phyloP scores from a whole-genome alignment of 2,888 invertebrate genomes.

The Meteorus colon region DNA sequence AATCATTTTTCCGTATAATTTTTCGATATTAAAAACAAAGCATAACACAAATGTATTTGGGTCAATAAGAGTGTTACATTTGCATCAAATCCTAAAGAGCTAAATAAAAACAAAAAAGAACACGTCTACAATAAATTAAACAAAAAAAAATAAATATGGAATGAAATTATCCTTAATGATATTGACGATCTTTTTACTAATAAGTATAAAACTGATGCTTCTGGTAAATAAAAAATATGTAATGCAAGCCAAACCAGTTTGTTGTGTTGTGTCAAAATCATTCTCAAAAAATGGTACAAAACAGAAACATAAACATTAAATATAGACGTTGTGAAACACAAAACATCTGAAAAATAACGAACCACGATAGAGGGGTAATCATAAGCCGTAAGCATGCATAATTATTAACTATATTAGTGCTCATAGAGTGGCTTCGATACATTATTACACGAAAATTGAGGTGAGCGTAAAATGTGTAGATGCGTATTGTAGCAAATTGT shows the following conservation, averaged over 20 bases:
- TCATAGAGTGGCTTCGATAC: slow-evolving; percentile 64
- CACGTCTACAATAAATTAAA: slow-evolving; percentile 58
- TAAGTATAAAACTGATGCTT: slow-evolving; percentile 62
- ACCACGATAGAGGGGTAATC: slow-evolving; percentile 62
- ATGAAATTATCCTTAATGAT: slow-evolving; percentile 65
- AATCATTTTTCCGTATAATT: slow-evolving; percentile 21
- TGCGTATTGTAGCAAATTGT: slow-evolving; percentile 66
- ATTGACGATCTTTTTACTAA: slow-evolving; percentile 69
- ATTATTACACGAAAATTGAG: slow-evolving; percentile 51
- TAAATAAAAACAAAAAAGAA: slow-evolving; percentile 60
- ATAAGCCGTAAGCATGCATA: slow-evolving; percentile 64
- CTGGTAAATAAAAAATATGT: slow-evolving; percentile 66
- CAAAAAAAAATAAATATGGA: slow-evolving; percentile 55
- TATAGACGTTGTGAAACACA: slow-evolving; percentile 52
- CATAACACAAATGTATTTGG: slow-evolving; percentile 11
- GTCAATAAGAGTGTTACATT: slow-evolving; percentile 55
- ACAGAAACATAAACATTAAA: slow-evolving; percentile 46
- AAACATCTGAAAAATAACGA: slow-evolving; percentile 46
- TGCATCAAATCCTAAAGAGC: slow-evolving; percentile 65
- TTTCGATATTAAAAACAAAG: slow-evolving; percentile 15
- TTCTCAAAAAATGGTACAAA: slow-evolving; percentile 50
- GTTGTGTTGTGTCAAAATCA: slow-evolving; percentile 62
- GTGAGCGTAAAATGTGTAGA: slow-evolving; percentile 58
- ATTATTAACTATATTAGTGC: slow-evolving; percentile 61
- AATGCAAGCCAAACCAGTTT: slow-evolving; percentile 65